phyloP scores from a whole-genome alignment of 2,888 invertebrate species.

The Drosophila fungiperda region DNA sequence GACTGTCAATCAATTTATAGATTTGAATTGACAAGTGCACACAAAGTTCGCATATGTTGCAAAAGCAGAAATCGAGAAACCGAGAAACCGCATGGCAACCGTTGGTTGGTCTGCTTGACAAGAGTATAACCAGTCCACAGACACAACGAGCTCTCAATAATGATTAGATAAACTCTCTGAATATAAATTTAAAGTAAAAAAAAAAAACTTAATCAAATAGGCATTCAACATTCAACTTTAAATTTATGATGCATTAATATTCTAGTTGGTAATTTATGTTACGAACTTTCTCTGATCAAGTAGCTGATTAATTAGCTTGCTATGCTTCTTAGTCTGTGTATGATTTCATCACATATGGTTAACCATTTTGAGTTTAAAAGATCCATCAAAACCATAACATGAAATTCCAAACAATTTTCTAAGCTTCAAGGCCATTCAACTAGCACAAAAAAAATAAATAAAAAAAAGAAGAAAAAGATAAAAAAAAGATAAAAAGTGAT shows the following conservation, averaged over 20 bases:
- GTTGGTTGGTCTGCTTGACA: conserved; percentile 10
- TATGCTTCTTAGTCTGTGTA: neutral
- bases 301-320: neutral
- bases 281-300: neutral
- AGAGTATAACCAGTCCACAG: conserved; percentile 10
- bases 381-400: neutral
- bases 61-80: conserved; percentile 11
- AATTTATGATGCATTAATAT: neutral
- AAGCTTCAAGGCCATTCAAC: conserved; percentile 12
- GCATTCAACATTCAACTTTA: neutral
- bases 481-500: neutral
- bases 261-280: neutral
- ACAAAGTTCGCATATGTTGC: conserved; percentile 19
- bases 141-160: neutral
- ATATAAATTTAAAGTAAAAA: neutral
- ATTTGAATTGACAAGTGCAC: conserved; percentile 55
- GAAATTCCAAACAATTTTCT: neutral
- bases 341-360: neutral
- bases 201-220: neutral
- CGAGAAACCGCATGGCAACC: conserved; percentile 30
- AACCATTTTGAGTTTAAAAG: neutral
- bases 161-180: neutral
- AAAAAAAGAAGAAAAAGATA: neutral
- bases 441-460: neutral
- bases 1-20: conserved; percentile 68